A percentile compares a stretch with the other conserved stretches of the same genome.
Evolutionary conservation across 2,888 invertebrate genomes (phyloP).

Genomic region (Platycheirus albimanus): DNA sequence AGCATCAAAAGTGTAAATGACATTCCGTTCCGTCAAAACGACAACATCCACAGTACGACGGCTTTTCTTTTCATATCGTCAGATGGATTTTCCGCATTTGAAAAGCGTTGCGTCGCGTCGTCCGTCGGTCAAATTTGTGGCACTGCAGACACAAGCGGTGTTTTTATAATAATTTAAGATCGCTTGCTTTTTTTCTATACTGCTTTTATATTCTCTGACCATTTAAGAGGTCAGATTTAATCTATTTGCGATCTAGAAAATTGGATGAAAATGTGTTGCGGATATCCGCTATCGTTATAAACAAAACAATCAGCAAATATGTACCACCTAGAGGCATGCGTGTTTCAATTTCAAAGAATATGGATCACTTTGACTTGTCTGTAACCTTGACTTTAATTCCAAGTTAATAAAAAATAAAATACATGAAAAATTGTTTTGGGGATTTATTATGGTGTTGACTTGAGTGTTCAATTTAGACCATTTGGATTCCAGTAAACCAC

Average conservation of each 20-base stretch:
- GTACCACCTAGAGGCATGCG: slow-evolving; percentile 24
- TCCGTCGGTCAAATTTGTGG: slow-evolving; percentile 25
- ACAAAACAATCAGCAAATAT: slow-evolving; percentile 1
- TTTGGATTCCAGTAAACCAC: slow-evolving; percentile 25
- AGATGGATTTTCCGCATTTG: slow-evolving; percentile 20
- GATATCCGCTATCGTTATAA: slow-evolving; percentile 19
- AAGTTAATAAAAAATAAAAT: not conserved
- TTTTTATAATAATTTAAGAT: slow-evolving; percentile 9
- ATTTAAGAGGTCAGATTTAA: slow-evolving; percentile 20
- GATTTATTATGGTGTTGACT: not conserved
- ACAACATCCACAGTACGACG: slow-evolving; percentile 10
- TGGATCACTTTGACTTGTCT: not conserved
- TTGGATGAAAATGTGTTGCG: slow-evolving; percentile 12
- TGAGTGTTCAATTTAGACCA: slow-evolving; percentile 2
- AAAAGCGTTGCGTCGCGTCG: slow-evolving; percentile 15
- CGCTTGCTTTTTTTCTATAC: not conserved
- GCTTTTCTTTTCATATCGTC: slow-evolving; percentile 34
- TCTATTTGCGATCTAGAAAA: slow-evolving; percentile 12
- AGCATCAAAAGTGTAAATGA: slow-evolving; percentile 27
- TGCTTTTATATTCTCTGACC: not conserved
- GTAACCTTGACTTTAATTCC: slow-evolving; percentile 1
- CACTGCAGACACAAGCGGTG: not conserved
- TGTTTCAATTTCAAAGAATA: slow-evolving; percentile 19
- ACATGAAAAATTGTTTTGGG: slow-evolving; percentile 11
- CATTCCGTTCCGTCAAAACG: slow-evolving; percentile 34